Base-by-base conservation (phyloP, 2,797 vertebrate species). In the Gallinago solitaria region DNA sequence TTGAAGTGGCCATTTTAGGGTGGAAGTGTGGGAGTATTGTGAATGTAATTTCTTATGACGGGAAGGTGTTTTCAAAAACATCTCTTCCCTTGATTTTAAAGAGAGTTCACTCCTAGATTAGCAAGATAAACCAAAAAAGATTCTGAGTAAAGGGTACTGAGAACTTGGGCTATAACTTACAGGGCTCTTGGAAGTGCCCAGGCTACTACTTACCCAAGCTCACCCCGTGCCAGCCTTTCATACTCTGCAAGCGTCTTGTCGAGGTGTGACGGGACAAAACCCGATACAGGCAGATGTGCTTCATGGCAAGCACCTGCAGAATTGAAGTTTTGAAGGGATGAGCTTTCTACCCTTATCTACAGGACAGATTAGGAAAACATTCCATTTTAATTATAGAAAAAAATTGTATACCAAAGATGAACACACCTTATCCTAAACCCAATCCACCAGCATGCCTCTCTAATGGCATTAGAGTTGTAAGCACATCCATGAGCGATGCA, bases 11-110 rank as follows among this genome's bases (percentile, higher is more conserved):
- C 9, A 11, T 85, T 89, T 92, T 83, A 28, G 48, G 30, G 56
- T 3, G 2, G 64, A 61, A 77, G 23, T 0, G 0, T 45, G 17
- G 32, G 2, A 74, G 11, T 74, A 6, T 61, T 77, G 51, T 67
- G 39, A 73, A 65, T 39, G 35, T 41, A 17, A 48, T 77, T 79
- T 67, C 64, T 85, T 9, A 2, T 41, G n/a, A 50, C 6, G 5
- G 47, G 41, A 89, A 71, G 20, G 8, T 28, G 33, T 80, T 87
- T 77, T 89, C 68, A 64, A 53, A 90, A 82, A 30, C 37, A 37
- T 33, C 10, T 78, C 51, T 76, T 73, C 39, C 23, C 5, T 1
- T 91, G 43, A 74, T 57, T 87, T 71, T 70, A 60, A 78, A 84
- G 37, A 39, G 19, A 53, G 18, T 83, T 85, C 35, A 19, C 19